phyloP scores from a whole-genome alignment of 1,140 invertebrate genomes.

The Branchinecta lynchi region DNA sequence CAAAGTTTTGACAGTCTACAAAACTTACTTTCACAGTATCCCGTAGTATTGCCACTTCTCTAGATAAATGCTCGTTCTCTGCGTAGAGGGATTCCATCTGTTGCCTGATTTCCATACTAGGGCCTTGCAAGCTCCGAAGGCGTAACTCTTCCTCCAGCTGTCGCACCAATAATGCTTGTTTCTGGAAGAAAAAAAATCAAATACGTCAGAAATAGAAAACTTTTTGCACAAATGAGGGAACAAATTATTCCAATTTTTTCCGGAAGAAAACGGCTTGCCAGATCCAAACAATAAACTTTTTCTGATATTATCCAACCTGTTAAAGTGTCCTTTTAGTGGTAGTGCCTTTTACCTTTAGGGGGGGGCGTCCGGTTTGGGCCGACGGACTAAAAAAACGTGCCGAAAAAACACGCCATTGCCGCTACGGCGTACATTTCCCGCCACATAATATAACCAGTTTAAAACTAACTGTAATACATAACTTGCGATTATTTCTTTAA shows the following conservation, averaged over 20 bases:
- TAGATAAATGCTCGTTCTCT: constrained; percentile 84
- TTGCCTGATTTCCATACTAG: constrained; percentile 72
- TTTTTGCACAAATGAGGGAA: constrained; percentile 16
- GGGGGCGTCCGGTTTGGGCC: no score
- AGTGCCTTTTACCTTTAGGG: no score
- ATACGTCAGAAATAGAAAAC: constrained; percentile 17
- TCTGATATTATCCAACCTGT: no score
- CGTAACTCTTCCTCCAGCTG: constrained; percentile 80
- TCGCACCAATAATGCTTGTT: constrained; percentile 85
- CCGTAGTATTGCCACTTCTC: constrained; percentile 83
- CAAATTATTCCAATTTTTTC: constrained; percentile 7
- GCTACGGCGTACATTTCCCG: no score
- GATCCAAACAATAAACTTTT: background rate
- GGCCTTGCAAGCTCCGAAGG: constrained; percentile 56
- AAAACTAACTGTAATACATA: no score
- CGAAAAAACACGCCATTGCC: no score
- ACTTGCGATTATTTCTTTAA: no score
- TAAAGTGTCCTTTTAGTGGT: no score
- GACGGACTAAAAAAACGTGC: no score
- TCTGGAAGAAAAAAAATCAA: constrained; percentile 44
- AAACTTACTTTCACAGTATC: constrained; percentile 75
- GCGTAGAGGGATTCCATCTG: constrained; percentile 80
- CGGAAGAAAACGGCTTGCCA: background rate
- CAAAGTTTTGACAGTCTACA: background rate
- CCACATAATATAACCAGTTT: no score